These are phyloP conservation scores for Pteronotus mesoamericanus DNA, from an alignment of 2,797 vertebrate species.

Conservation along the genomic window DNA sequence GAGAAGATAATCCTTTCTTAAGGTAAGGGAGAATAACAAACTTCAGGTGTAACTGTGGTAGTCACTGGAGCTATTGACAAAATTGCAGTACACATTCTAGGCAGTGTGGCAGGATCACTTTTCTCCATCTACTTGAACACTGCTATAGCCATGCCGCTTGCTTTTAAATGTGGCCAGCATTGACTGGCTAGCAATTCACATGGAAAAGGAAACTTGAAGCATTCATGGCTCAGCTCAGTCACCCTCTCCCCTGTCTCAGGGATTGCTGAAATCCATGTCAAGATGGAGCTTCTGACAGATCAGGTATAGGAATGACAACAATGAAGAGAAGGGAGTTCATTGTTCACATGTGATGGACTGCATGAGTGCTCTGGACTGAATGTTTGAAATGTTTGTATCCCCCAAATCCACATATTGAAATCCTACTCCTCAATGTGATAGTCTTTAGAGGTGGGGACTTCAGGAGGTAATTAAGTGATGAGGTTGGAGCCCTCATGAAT, in stretches of 20 bases:
- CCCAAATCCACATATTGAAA: background rate
- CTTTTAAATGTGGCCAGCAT: background rate
- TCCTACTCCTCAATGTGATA: background rate
- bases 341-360: background rate
- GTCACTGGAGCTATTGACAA: background rate
- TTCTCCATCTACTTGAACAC: background rate
- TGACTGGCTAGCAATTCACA: background rate
- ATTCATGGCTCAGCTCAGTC: background rate
- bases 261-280: background rate
- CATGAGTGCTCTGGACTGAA: background rate
- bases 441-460: background rate
- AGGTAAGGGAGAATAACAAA: background rate
- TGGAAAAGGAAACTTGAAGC: background rate
- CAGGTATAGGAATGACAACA: background rate
- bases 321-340: background rate
- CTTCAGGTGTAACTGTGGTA: background rate
- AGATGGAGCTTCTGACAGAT: background rate
- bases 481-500: background rate
- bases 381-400: background rate
- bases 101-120: background rate
- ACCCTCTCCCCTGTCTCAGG: background rate
- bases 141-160: background rate
- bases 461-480: background rate
- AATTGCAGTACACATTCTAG: background rate
- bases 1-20: slow-evolving; percentile 10